A percentile compares a stretch with the other conserved stretches of the same genome.
Evolutionary conservation across 2,113 vertebrate genomes (phyloP).

Genomic region (Anguilla japonica): DNA sequence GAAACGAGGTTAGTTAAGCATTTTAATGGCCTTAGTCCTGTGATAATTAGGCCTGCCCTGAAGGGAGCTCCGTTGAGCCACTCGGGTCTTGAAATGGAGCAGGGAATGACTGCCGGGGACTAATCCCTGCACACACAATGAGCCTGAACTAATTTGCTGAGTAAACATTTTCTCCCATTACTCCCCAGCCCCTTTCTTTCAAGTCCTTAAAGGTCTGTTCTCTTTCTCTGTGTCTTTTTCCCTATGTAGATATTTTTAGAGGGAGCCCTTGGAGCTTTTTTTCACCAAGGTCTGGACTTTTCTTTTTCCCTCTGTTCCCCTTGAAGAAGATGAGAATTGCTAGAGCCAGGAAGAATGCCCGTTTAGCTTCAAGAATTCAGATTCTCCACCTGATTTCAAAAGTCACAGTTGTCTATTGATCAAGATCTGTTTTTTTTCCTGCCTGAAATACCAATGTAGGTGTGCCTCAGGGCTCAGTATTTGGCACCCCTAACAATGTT

Average conservation of each 20-base stretch:
- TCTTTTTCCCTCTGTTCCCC: slow-evolving; percentile 17
- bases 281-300: slow-evolving; percentile 34
- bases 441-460: neutral
- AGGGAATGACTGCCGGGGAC: slow-evolving; percentile 78
- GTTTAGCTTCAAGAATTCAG: neutral
- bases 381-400: neutral
- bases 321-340: neutral
- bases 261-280: slow-evolving; percentile 42
- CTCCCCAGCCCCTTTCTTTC: slow-evolving; percentile 91
- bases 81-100: slow-evolving; percentile 98
- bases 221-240: slow-evolving; percentile 31
- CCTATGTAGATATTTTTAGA: slow-evolving; percentile 56
- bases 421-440: neutral
- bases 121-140: slow-evolving; percentile 93
- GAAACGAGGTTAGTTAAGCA: slow-evolving; percentile 96
- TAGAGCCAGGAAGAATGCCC: neutral
- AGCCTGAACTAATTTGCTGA: slow-evolving; percentile 98
- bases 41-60: slow-evolving; percentile 99
- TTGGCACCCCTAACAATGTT: neutral
- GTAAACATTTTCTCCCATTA: slow-evolving; percentile 98
- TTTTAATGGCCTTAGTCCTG: slow-evolving; percentile 98
- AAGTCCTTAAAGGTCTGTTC: slow-evolving; percentile 72
- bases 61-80: slow-evolving; percentile 90
- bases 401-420: neutral
- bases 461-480: neutral